Conservation (phyloP, 2,888 invertebrate genomes). For the Balanococcus diminutus region DNA sequence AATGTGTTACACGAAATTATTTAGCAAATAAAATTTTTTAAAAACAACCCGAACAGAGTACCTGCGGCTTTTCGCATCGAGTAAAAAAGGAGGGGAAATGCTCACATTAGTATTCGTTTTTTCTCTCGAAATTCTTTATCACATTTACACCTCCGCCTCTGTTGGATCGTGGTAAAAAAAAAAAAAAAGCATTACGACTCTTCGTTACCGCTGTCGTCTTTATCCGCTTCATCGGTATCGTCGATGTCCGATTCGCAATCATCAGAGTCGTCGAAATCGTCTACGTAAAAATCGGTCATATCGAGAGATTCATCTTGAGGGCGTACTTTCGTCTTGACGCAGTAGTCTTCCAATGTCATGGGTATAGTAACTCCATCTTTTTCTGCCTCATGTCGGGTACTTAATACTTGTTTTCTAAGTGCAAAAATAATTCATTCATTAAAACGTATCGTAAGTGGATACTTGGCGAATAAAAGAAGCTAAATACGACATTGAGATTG, state of each 20-base stretch:
- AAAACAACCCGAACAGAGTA: neutral
- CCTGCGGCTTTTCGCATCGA: neutral
- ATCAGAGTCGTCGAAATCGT: constrained; percentile 80
- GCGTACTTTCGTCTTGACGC: constrained; percentile 90
- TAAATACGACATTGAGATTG: neutral
- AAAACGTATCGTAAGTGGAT: neutral
- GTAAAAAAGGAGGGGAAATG: neutral
- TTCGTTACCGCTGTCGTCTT: constrained; percentile 89
- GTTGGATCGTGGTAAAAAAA: neutral
- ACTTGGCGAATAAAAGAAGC: neutral
- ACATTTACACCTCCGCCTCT: neutral
- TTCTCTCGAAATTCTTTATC: constrained; percentile 12
- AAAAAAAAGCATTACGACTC: constrained; percentile 75
- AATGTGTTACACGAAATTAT: neutral
- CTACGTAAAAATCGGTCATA: constrained; percentile 95
- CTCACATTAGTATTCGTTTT: neutral
- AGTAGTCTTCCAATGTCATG: constrained; percentile 96
- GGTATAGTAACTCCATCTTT: constrained; percentile 97
- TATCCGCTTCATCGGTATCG: constrained; percentile 75
- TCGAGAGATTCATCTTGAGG: constrained; percentile 83
- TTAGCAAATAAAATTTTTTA: neutral
- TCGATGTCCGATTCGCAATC: constrained; percentile 73
- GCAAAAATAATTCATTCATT: constrained; percentile 24
- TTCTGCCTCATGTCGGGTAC: constrained; percentile 92
- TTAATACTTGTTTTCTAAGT: constrained; percentile 91